Conservation (phyloP, 1,140 invertebrate species). For the Bombus affinis region DNA sequence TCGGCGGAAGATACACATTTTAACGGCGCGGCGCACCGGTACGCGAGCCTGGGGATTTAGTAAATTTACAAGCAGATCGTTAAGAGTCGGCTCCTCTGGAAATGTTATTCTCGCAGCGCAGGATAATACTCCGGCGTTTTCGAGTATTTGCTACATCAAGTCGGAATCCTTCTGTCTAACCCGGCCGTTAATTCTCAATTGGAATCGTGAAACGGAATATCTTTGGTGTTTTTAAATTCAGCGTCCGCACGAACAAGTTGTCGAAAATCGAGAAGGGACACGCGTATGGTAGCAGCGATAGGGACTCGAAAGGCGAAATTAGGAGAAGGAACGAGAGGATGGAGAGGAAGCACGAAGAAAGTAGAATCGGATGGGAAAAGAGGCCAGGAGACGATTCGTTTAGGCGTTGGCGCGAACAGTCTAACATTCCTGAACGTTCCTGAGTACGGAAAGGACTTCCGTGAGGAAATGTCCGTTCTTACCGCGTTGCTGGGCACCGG, state of each 20-base stretch:
- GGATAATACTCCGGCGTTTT: too few relatives aligned
- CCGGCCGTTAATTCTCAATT: neutral
- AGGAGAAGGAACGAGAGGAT: neutral
- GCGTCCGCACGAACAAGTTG: neutral
- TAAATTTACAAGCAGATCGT: neutral
- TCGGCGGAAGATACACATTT: neutral
- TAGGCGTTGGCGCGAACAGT: conserved; percentile 42
- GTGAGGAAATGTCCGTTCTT: conserved; percentile 26
- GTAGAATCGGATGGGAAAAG: neutral
- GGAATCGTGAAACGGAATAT: neutral
- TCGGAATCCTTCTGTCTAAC: neutral
- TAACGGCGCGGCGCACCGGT: too few relatives aligned
- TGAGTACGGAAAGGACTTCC: neutral
- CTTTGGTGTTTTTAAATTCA: neutral
- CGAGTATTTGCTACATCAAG: too few relatives aligned
- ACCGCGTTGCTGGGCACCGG: conserved; percentile 21
- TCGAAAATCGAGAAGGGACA: neutral
- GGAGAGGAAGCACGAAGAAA: neutral
- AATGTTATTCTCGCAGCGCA: neutral
- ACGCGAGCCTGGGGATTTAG: neutral
- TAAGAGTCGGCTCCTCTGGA: too few relatives aligned
- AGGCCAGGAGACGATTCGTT: conserved; percentile 18
- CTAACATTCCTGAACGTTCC: conserved; percentile 20
- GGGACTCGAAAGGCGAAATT: neutral
- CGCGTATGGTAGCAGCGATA: neutral